These are phyloP conservation scores for Dipodomys spectabilis DNA, from an alignment of 2,113 vertebrate species.

Conservation along the genomic window DNA sequence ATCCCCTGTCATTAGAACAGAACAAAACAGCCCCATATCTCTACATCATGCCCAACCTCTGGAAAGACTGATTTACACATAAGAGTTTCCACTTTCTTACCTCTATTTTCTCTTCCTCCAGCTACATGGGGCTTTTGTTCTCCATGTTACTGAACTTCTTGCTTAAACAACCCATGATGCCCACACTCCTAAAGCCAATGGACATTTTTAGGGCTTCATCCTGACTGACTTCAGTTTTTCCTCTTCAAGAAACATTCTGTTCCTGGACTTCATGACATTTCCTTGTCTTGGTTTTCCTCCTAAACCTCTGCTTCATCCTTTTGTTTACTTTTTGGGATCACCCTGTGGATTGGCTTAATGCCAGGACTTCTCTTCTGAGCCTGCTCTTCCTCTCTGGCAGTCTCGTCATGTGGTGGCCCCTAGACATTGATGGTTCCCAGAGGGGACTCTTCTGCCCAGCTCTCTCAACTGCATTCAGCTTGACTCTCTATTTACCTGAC, in stretches of 20 bases:
- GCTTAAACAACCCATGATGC: background rate
- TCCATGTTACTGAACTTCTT: background rate
- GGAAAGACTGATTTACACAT: background rate
- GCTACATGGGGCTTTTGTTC: background rate
- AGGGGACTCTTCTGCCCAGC: background rate
- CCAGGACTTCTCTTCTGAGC: background rate
- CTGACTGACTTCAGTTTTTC: no score
- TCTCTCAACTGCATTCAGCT: background rate
- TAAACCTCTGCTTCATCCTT: background rate
- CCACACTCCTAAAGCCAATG: background rate
- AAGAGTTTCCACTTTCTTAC: background rate
- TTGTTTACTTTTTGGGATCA: background rate
- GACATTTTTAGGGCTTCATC: no score
- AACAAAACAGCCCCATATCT: background rate
- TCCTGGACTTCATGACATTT: background rate
- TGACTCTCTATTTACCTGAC: background rate
- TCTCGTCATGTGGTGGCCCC: background rate
- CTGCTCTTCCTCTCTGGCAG: background rate
- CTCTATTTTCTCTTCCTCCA: background rate
- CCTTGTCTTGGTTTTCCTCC: background rate
- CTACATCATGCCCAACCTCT: background rate
- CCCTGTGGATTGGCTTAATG: background rate
- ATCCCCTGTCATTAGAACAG: background rate
- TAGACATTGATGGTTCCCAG: background rate
- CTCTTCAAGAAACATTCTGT: background rate